Conservation (phyloP, 92 coral and sea anemone genomes). For the Blastomussa wellsi region DNA sequence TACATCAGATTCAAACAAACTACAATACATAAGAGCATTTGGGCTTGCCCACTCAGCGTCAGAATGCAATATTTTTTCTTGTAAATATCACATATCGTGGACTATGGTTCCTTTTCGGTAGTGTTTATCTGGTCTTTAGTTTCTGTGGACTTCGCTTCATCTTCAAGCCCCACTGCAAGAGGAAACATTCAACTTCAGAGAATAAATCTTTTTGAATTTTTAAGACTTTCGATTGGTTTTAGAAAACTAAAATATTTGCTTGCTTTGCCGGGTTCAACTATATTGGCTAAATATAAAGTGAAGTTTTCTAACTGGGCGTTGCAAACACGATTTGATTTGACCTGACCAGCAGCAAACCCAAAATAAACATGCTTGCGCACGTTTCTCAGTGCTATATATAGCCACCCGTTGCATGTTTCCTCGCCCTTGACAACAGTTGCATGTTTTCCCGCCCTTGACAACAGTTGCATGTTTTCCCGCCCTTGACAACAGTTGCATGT, state of each 20-base stretch:
- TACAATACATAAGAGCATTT: neutral
- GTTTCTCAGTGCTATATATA: no score
- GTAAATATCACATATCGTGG: neutral
- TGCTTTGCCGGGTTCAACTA: no score
- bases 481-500: no score
- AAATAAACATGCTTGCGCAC: neutral
- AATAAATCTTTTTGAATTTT: neutral
- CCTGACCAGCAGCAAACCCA: neutral
- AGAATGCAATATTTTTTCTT: neutral
- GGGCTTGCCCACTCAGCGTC: neutral
- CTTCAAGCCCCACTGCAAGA: conserved; percentile 9
- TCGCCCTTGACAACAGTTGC: no score
- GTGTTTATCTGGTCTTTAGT: neutral
- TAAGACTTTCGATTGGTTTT: no score
- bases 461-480: no score
- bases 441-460: no score
- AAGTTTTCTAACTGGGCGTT: neutral
- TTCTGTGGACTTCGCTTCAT: conserved; percentile 1
- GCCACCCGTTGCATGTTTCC: no score
- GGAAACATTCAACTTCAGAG: neutral
- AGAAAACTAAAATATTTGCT: no score
- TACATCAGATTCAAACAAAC: neutral
- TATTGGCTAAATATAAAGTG: neutral
- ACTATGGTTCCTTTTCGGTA: neutral
- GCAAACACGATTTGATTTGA: neutral